Percentiles rank a stretch among this genome's conserved stretches.
phyloP scores from a whole-genome alignment of 2,113 vertebrate species.

The Pholis gunnellus region DNA sequence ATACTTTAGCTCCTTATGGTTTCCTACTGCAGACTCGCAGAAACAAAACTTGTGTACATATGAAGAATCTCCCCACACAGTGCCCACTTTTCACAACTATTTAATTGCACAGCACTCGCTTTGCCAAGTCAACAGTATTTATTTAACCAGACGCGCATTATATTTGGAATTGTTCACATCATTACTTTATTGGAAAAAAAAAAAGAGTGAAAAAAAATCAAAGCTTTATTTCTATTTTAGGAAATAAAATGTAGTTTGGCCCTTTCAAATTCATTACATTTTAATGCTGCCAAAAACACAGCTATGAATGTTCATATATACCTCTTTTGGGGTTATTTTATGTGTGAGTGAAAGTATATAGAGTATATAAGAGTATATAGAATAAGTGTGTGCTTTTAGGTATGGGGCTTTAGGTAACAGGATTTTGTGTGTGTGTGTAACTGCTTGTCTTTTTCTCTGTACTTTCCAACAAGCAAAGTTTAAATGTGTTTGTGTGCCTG shows the following conservation, averaged over 20 bases:
- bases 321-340: background rate
- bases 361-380: background rate
- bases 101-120: background rate
- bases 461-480: conserved; percentile 1
- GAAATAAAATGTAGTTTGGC: background rate
- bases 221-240: background rate
- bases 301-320: background rate
- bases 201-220: background rate
- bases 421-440: background rate
- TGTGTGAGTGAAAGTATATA: background rate
- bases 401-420: background rate
- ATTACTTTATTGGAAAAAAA: background rate
- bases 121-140: conserved; percentile 3
- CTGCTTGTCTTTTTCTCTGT: background rate
- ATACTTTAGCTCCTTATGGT: background rate
- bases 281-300: background rate
- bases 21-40: background rate
- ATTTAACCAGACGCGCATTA: background rate
- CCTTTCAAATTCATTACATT: background rate
- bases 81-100: background rate
- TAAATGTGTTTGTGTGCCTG: background rate
- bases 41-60: background rate
- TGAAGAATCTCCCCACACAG: background rate
- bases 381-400: background rate
- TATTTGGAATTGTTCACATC: conserved; percentile 8